Conservation (phyloP, 2,113 vertebrate species). For the Morone chrysops region DNA sequence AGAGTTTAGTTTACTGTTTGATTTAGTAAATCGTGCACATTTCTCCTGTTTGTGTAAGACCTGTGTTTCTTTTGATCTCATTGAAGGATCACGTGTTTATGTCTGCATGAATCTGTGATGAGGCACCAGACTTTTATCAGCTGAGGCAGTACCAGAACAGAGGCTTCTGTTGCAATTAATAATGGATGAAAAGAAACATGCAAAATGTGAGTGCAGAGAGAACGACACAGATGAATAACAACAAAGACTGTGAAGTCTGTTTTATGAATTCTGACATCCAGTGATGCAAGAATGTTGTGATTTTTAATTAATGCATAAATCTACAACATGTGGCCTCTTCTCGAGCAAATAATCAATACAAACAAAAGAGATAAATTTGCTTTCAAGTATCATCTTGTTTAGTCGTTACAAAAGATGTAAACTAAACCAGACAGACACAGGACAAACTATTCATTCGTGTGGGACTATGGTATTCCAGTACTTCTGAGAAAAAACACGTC, state of each 20-base stretch:
- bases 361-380: slow-evolving; percentile 6
- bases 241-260: slow-evolving; percentile 25
- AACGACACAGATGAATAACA: slow-evolving; percentile 39
- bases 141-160: slow-evolving; percentile 40
- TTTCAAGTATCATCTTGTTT: slow-evolving; percentile 24
- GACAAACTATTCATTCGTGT: background rate
- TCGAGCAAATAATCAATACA: slow-evolving; percentile 17
- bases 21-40: background rate
- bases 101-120: slow-evolving; percentile 29
- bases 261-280: slow-evolving; percentile 33
- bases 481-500: background rate
- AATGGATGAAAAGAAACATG: slow-evolving; percentile 63
- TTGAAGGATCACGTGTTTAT: slow-evolving; percentile 7
- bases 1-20: background rate
- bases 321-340: slow-evolving; percentile 23
- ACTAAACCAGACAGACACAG: background rate
- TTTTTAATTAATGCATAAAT: slow-evolving; percentile 52
- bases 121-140: slow-evolving; percentile 30
- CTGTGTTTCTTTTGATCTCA: slow-evolving; percentile 4
- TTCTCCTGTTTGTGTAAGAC: background rate
- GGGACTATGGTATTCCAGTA: background rate
- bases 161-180: slow-evolving; percentile 53
- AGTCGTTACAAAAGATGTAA: background rate
- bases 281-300: slow-evolving; percentile 21
- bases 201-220: slow-evolving; percentile 10